Evolutionary conservation across 2,113 vertebrate genomes (phyloP).

Genomic region (Peromyscus leucopus): DNA sequence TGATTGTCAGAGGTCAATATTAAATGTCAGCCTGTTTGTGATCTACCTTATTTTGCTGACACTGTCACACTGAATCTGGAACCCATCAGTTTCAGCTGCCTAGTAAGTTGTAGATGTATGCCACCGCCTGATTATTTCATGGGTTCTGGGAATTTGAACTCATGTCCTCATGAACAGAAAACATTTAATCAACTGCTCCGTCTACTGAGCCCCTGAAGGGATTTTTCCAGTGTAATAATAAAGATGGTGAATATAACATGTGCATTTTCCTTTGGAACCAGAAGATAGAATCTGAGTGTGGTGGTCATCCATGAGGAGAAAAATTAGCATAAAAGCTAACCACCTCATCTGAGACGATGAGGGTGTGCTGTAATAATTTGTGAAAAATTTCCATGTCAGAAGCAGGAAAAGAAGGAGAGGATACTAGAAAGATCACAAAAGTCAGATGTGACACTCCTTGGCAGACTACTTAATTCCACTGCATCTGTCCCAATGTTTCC

Average conservation of each 20-base stretch:
- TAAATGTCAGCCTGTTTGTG: neutral
- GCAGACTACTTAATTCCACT: neutral
- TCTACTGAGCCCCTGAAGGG: neutral
- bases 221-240: neutral
- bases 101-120: neutral
- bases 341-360: neutral
- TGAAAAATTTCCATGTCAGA: neutral
- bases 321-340: neutral
- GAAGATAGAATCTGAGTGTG: neutral
- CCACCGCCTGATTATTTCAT: neutral
- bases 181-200: neutral
- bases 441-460: neutral
- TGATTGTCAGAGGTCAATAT: neutral
- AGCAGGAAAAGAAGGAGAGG: neutral
- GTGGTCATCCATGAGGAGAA: neutral
- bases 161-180: neutral
- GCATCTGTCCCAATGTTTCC: no score
- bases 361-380: neutral
- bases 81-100: neutral
- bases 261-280: neutral
- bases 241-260: neutral
- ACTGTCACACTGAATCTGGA: no score
- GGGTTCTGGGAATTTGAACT: neutral
- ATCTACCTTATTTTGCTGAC: neutral
- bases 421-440: neutral